Conservation (phyloP, 37 sponge, comb jelly and placozoan genomes). For the Amphimedon queenslandica region DNA sequence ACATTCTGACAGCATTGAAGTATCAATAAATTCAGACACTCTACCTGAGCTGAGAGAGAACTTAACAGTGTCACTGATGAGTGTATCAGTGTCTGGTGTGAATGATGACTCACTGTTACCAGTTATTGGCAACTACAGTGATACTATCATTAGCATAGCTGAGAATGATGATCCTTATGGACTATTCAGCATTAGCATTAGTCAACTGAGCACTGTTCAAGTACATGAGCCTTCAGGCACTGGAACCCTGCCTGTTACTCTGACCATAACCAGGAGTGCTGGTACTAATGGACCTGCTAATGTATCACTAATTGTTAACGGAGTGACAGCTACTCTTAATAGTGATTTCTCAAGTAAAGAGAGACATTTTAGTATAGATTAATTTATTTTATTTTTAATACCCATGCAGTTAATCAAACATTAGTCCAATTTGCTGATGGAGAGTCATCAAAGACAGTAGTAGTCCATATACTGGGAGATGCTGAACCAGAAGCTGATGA, state of each 20-base stretch:
- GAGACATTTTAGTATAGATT: background rate
- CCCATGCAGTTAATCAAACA: slow-evolving; percentile 36
- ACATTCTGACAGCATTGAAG: slow-evolving; percentile 15
- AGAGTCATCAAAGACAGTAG: slow-evolving; percentile 11
- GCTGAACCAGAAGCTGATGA: slow-evolving; percentile 54
- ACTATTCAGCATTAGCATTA: slow-evolving; percentile 21
- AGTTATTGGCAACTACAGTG: slow-evolving; percentile 25
- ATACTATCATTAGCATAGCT: slow-evolving; percentile 38
- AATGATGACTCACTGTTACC: slow-evolving; percentile 15
- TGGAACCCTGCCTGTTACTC: slow-evolving; percentile 54
- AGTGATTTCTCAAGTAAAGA: background rate
- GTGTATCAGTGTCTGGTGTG: slow-evolving; percentile 41
- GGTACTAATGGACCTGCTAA: slow-evolving; percentile 63
- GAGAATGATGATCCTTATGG: slow-evolving; percentile 80
- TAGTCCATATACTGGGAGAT: slow-evolving; percentile 57
- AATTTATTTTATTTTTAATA: background rate
- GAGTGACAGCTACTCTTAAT: slow-evolving; percentile 29
- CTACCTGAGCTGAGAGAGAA: slow-evolving; percentile 77
- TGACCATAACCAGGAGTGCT: slow-evolving; percentile 60
- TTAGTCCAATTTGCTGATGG: slow-evolving; percentile 65
- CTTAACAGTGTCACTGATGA: slow-evolving; percentile 36
- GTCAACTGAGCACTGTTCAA: slow-evolving; percentile 1
- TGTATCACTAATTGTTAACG: slow-evolving; percentile 40
- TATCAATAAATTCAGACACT: slow-evolving; percentile 52
- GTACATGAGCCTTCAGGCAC: slow-evolving; percentile 27